A percentile compares a stretch with the other conserved stretches of the same genome.
phyloP scores from a whole-genome alignment of 2,113 vertebrate genomes.

The Ibidorhyncha struthersii region DNA sequence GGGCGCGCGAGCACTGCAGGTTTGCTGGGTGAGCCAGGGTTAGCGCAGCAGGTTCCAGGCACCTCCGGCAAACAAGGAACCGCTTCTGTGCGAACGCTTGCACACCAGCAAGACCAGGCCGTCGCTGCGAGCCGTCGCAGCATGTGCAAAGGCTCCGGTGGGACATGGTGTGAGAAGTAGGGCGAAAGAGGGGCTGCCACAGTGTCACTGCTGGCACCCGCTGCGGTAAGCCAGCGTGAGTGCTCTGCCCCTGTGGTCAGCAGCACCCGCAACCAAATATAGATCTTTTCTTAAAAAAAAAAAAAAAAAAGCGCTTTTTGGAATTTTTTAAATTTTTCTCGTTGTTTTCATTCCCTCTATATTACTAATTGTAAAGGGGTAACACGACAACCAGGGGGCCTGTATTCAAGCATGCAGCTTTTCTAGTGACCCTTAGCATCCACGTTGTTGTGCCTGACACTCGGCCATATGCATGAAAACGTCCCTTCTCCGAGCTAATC shows the following conservation, averaged over 20 bases:
- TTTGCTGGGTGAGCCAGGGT: accelerated
- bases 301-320: no score
- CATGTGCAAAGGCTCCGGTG: no score
- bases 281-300: background rate
- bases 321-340: background rate
- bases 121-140: no score
- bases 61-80: background rate
- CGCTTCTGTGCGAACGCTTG: background rate
- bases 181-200: background rate
- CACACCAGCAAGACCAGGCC: background rate
- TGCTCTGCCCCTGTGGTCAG: background rate
- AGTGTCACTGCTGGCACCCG: accelerated
- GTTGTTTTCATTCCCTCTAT: background rate
- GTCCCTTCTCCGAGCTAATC: background rate
- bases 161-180: no score
- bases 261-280: background rate
- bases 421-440: background rate
- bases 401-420: accelerated
- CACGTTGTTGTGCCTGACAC: background rate
- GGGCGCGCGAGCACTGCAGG: accelerated
- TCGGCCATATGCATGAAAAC: background rate
- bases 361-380: background rate
- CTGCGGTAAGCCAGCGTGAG: background rate
- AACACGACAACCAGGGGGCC: background rate
- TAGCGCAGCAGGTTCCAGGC: accelerated